Evolutionary conservation across 2,888 invertebrate genomes (phyloP), one percentile per base, ranked within the genome.

Genomic region (Nudaria mundana): DNA sequence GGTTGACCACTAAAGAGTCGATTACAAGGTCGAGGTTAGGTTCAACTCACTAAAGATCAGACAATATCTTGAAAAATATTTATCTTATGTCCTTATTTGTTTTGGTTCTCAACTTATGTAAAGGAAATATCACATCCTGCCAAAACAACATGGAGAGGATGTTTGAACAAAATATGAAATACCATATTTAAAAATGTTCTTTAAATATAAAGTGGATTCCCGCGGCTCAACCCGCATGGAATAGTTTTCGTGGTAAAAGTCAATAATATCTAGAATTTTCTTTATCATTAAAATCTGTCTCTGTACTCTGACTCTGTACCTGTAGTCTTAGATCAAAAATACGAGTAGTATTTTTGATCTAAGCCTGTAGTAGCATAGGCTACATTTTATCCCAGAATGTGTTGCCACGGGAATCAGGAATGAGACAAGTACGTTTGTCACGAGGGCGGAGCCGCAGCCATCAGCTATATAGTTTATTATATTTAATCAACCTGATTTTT

Each of bases 91-190:
- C 18, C 40, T 24, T 54, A 20, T 46, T 50, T 41, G 42, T 40
- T 37, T 10, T 50, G 44, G 44, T 49, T 54, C 66, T 58, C 52
- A 50, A 46, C 30, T 20, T 31, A 39, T 16, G 22, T 47, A 36
- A 52, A 72, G 73, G 69, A 76, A 75, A 76, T 70, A 37, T 56
- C 61, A 77, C 71, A 77, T 84, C 82, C 81, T 70, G 37, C 41
- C 43, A 58, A 63, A 62, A 44, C 42, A 61, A n/a, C n/a, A n/a
- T n/a, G n/a, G n/a, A n/a, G 44, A 68, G 81, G 81, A 84, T 73
- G 76, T 82, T 73, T 67, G 53, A 43, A 56, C 66, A 72, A 67
- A 77, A 81, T 82, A 80, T 83, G 64, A 64, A 63, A 49, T 65
- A n/a, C 54, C 12, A 37, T 46, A 51, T 52, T 52, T 55, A 47